phyloP scores from a whole-genome alignment of 92 coral and sea anemone species.

The Virgularia gustaviana region DNA sequence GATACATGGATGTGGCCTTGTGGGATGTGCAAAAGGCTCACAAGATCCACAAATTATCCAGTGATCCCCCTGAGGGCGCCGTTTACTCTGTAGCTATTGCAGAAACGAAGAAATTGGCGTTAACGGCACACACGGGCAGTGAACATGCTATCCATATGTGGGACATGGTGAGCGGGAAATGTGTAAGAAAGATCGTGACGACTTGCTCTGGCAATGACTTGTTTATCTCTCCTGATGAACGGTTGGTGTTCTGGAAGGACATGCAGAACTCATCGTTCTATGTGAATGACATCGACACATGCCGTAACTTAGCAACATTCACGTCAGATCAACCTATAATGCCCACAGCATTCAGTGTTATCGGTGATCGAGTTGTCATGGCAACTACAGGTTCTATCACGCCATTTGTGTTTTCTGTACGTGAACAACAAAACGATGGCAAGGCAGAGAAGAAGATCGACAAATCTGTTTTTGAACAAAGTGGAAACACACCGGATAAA shows the following conservation, averaged over 20 bases:
- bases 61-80: slow-evolving; percentile 44
- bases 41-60: slow-evolving; percentile 40
- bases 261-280: slow-evolving; percentile 43
- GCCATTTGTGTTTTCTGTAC: slow-evolving; percentile 55
- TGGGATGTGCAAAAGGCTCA: slow-evolving; percentile 62
- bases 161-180: slow-evolving; percentile 46
- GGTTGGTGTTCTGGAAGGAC: slow-evolving; percentile 52
- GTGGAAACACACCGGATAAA: neutral
- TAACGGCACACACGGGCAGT: slow-evolving; percentile 57
- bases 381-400: slow-evolving; percentile 64
- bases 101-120: slow-evolving; percentile 45
- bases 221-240: slow-evolving; percentile 51
- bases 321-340: slow-evolving; percentile 58
- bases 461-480: slow-evolving; percentile 7
- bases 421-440: slow-evolving; percentile 42
- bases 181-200: slow-evolving; percentile 43
- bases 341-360: slow-evolving; percentile 47
- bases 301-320: slow-evolving; percentile 51
- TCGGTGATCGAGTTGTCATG: slow-evolving; percentile 62
- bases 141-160: slow-evolving; percentile 40
- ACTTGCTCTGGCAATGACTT: slow-evolving; percentile 36
- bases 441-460: neutral
- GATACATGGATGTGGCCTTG: slow-evolving; percentile 49
- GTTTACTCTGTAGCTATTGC: slow-evolving; percentile 57
- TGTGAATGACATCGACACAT: slow-evolving; percentile 55